Evolutionary conservation across 2,888 invertebrate species (phyloP), one percentile per base, ranked within the genome.

Genomic region (Agonopterix subpropinquella): DNA sequence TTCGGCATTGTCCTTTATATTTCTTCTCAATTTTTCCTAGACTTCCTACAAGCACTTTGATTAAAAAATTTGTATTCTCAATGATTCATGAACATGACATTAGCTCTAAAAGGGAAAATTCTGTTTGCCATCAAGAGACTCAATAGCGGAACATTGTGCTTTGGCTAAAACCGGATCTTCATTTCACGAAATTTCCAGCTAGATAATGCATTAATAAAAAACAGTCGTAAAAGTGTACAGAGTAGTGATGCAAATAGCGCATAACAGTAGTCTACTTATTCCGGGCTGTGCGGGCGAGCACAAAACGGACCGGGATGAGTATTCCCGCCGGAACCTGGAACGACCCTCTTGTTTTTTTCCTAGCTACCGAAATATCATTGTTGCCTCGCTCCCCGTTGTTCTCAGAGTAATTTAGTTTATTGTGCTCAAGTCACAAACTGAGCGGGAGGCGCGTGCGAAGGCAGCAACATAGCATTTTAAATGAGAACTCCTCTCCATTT

Each of bases 281-380:
- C 54, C 57, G 52, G 58, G 55, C 48, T 43, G 36, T 36, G 41
- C 44, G 43, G 46, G 56, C 55, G 52, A 36, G 36, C 62, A 70
- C 70, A 70, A 77, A 76, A 73, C 65, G 28, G 28, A 28, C 28
- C 65, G 67, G 70, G 65, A 69, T 63, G 73, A 73, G 74, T 70
- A 82, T 78, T 82, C 83, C 82, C 84, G 68, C 64, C 73, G 83
- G 85, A 71, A 71, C 70, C 67, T 67, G 70, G 65, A 78, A 78
- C 78, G 77, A 28, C 76, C 79, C 80, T 77, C 77, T 76, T 77
- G 78, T 73, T 78, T 84, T 85, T 84, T 82, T 80, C 69, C 73
- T 73, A 64, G 67, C 70, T 72, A 70, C 77, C 73, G 71, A 79
- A 84, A 81, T 81, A 82, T 81, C 76, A 81, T 82, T 80, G 79